Evolutionary conservation across 2,888 invertebrate genomes (phyloP).

Genomic region (Agrochola macilenta): DNA sequence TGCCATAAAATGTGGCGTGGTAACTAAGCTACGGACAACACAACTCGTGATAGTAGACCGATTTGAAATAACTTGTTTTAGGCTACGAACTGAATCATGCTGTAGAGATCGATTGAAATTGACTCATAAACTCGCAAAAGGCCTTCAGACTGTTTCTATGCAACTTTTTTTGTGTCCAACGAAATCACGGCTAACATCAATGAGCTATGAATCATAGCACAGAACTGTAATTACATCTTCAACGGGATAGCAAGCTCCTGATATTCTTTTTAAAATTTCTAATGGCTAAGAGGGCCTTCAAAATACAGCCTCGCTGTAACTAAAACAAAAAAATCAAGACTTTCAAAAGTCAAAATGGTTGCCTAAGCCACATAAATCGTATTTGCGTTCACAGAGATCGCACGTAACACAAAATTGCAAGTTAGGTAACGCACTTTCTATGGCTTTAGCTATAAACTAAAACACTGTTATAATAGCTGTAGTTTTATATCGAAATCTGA

Average conservation of each 20-base stretch:
- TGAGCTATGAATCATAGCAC: constrained; percentile 35
- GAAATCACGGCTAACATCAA: constrained; percentile 18
- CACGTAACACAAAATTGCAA: constrained; percentile 65
- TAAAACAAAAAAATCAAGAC: constrained; percentile 18
- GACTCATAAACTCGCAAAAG: constrained; percentile 13
- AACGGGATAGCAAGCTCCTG: background rate
- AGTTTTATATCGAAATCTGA: constrained; percentile 63
- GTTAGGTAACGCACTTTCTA: constrained; percentile 69
- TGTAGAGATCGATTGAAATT: constrained; percentile 17
- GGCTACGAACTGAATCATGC: constrained; percentile 5
- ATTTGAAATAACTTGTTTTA: constrained; percentile 30
- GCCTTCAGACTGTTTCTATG: constrained; percentile 30
- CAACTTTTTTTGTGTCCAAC: background rate
- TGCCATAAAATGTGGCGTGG: background rate
- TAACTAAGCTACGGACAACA: constrained; percentile 11
- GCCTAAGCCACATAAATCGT: constrained; percentile 48
- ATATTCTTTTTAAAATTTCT: background rate
- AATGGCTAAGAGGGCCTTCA: background rate
- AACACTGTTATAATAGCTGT: constrained; percentile 32
- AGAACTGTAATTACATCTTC: background rate
- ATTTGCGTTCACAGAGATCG: constrained; percentile 47
- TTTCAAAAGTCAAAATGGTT: constrained; percentile 48
- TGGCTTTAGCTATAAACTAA: constrained; percentile 51
- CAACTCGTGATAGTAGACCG: background rate
- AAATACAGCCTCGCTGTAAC: background rate